Base-by-base conservation (phyloP, 23 tunicate species). In the Phallusia fumigata region DNA sequence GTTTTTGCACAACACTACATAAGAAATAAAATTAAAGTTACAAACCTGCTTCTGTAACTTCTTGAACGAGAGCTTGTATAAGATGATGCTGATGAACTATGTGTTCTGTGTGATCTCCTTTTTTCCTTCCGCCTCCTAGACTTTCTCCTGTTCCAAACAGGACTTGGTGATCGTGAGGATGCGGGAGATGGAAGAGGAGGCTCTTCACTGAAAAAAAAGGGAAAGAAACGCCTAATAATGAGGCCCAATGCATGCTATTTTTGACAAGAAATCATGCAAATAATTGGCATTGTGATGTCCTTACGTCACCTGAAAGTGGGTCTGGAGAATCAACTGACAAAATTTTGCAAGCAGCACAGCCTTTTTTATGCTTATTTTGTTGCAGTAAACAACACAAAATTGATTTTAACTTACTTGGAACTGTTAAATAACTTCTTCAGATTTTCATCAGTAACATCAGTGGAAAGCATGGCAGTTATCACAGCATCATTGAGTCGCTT, bases 21-120 rank as follows among this genome's bases (percentile, higher is more conserved):
- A 58, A 13, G 13, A 58, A 6, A 21, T 58, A 1, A 58, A 22
- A 58, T 58, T 22, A 24, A 58, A 13, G 16, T 16, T 24, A 58
- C 69, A 22, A 58, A 58, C 69, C 69, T 13, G 69, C 69, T 58
- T 58, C 69, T 58, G 28, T 24, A 24, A 58, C 69, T 58, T 58
- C 69, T 58, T 21, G 69, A 58, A 24, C 69, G 69, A 58, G 69
- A 58, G 69, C 69, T 58, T 22, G 26, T 1, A 58, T 58, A 21
- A 1, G 69, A 58, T 6, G 69, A 58, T 58, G 69, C 26, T 6
- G 69, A 58, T 21, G 69, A 58, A 13, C 28, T 58, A 1, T 13
- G 69, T 58, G 15, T 58, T 24, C 69, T 58, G 69, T 13, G 69
- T 6, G 69, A 58, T 58, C 69, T 58, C 69, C 16, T 58, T 16